These are phyloP conservation scores for Rutpela maculata DNA, from an alignment of 2,888 invertebrate species.

Conservation along the genomic window DNA sequence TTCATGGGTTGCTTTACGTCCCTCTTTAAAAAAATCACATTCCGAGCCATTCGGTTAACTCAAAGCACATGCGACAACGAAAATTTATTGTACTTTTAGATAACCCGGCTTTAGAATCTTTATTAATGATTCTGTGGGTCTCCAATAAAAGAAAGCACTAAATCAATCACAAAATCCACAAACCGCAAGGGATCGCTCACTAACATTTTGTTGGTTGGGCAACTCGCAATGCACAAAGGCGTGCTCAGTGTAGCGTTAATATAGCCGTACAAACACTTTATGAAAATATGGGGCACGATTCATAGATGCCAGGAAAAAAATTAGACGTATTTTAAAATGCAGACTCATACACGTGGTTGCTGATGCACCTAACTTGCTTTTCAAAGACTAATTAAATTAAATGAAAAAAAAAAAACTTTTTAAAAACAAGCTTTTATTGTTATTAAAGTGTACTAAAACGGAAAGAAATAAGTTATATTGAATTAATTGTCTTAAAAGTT, in stretches of 20 bases:
- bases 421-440: no score
- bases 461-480: no score
- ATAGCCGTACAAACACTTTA: not conserved
- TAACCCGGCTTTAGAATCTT: not conserved
- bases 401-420: no score
- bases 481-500: no score
- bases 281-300: no score
- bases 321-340: no score
- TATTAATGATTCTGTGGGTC: not conserved
- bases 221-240: slow-evolving; percentile 19
- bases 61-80: not conserved
- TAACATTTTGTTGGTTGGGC: slow-evolving; percentile 18
- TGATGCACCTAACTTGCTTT: no score
- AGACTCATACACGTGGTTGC: no score
- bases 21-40: not conserved
- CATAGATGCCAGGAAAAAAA: no score
- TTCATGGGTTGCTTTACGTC: not conserved
- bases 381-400: no score
- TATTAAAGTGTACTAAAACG: no score
- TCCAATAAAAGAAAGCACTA: slow-evolving; percentile 3
- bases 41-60: not conserved
- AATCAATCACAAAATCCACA: slow-evolving; percentile 17
- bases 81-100: not conserved
- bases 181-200: not conserved
- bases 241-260: slow-evolving; percentile 23